A percentile compares a stretch with the other conserved stretches of the same genome.
phyloP scores from a whole-genome alignment of 2,113 vertebrate genomes.

The Paracanthobrama guichenoti region DNA sequence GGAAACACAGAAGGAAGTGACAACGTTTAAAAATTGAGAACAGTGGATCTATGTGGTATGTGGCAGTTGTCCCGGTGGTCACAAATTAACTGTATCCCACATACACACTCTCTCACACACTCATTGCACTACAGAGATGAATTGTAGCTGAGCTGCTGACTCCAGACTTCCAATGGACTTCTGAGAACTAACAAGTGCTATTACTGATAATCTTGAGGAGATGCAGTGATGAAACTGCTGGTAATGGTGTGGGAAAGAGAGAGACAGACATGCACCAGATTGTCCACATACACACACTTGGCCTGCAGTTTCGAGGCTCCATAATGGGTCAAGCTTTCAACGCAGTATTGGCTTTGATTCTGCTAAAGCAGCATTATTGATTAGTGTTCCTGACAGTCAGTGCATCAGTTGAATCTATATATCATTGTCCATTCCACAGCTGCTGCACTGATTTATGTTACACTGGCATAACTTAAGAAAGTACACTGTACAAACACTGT shows the following conservation, averaged over 20 bases:
- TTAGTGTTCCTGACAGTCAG: constrained; percentile 32
- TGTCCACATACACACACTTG: background rate
- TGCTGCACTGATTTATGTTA: constrained; percentile 27
- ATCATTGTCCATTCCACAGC: constrained; percentile 34
- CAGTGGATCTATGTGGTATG: constrained; percentile 6
- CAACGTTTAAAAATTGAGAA: constrained; percentile 18
- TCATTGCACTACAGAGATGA: background rate
- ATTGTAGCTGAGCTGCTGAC: constrained; percentile 4
- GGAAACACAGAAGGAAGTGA: constrained; percentile 30
- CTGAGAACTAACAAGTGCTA: background rate
- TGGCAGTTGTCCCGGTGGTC: constrained; percentile 8
- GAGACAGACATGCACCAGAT: background rate
- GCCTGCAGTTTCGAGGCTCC: background rate
- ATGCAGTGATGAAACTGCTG: background rate
- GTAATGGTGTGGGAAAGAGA: constrained; percentile 6
- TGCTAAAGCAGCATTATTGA: constrained; percentile 48
- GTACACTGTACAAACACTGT: constrained; percentile 7
- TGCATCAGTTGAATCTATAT: constrained; percentile 39
- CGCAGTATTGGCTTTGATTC: background rate
- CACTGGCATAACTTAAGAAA: constrained; percentile 34
- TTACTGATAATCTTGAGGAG: constrained; percentile 2
- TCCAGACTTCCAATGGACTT: background rate
- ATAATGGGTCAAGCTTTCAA: background rate
- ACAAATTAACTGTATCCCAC: constrained; percentile 1
- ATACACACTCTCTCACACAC: background rate